A percentile compares a stretch with the other conserved stretches of the same genome.
phyloP scores from a whole-genome alignment of 37 sponge, comb jelly and placozoan genomes.

The Dysidea cf. avara region DNA sequence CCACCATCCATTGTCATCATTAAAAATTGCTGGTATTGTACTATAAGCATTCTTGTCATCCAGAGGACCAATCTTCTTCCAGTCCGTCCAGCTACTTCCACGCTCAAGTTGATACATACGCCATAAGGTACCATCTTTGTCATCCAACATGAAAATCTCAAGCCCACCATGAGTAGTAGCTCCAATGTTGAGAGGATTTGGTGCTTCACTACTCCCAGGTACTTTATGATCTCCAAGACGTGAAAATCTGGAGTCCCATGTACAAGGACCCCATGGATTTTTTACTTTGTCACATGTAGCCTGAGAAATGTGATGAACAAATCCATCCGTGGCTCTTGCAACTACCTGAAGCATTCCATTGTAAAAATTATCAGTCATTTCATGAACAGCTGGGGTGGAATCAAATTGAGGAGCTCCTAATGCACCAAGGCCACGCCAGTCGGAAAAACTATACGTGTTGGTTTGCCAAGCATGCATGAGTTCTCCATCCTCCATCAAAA shows the following conservation, averaged over 20 bases:
- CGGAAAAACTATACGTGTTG: background rate
- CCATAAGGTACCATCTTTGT: constrained; percentile 28
- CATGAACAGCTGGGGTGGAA: constrained; percentile 53
- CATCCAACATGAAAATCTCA: constrained; percentile 56
- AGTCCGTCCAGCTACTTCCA: constrained; percentile 41
- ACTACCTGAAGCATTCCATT: constrained; percentile 63
- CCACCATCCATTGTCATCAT: constrained; percentile 53
- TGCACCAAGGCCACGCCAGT: constrained; percentile 48
- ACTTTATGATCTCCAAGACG: constrained; percentile 8
- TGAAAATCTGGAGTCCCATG: constrained; percentile 42
- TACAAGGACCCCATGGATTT: constrained; percentile 76
- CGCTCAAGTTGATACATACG: constrained; percentile 63
- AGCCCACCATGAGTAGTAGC: constrained; percentile 56
- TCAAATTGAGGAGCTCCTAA: constrained; percentile 42
- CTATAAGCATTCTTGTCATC: constrained; percentile 6
- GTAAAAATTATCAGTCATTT: constrained; percentile 50
- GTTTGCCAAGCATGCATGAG: constrained; percentile 72
- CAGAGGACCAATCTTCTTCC: constrained; percentile 51
- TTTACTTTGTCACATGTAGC: constrained; percentile 66
- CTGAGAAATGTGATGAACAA: constrained; percentile 52
- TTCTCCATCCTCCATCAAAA: constrained; percentile 6
- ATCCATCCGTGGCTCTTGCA: constrained; percentile 48
- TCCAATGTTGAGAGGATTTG: constrained; percentile 45
- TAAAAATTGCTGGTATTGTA: constrained; percentile 30
- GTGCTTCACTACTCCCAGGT: background rate